Evolutionary conservation across 2,888 invertebrate species (phyloP).

Genomic region (Euplexia lucipara): DNA sequence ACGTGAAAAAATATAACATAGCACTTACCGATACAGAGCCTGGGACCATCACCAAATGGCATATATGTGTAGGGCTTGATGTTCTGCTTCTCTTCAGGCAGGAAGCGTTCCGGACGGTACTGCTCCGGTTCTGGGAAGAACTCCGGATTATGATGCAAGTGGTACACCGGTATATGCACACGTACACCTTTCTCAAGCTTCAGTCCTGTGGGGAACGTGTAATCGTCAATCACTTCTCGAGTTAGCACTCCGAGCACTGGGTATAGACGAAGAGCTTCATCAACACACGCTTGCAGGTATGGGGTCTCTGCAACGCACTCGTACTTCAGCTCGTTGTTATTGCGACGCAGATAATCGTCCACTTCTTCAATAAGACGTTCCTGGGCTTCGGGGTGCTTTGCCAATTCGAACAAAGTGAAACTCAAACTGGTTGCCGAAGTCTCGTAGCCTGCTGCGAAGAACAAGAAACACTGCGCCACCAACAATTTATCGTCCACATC

Average conservation of each 20-base stretch:
- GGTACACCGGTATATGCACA: conserved; percentile 79
- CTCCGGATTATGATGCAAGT: conserved; percentile 76
- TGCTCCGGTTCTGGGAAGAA: conserved; percentile 78
- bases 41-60: conserved; percentile 83
- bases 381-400: conserved; percentile 71
- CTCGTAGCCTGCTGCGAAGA: conserved; percentile 82
- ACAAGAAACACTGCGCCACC: conserved; percentile 89
- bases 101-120: conserved; percentile 79
- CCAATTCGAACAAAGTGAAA: conserved; percentile 74
- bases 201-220: conserved; percentile 75
- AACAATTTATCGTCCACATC: conserved; percentile 83
- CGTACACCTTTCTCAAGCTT: conserved; percentile 75
- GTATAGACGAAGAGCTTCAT: conserved; percentile 76
- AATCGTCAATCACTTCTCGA: conserved; percentile 78
- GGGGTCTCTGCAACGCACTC: conserved; percentile 72
- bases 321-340: conserved; percentile 69
- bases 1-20: no score
- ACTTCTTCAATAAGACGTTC: conserved; percentile 70
- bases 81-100: conserved; percentile 69
- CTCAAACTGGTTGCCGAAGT: conserved; percentile 74
- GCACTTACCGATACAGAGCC: conserved; percentile 81
- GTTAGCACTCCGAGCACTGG: conserved; percentile 77
- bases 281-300: conserved; percentile 74
- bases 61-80: conserved; percentile 78
- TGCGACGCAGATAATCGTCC: conserved; percentile 68